These are phyloP conservation scores for Geothlypis trichas DNA, from an alignment of 2,113 vertebrate genomes.

Conservation along the genomic window DNA sequence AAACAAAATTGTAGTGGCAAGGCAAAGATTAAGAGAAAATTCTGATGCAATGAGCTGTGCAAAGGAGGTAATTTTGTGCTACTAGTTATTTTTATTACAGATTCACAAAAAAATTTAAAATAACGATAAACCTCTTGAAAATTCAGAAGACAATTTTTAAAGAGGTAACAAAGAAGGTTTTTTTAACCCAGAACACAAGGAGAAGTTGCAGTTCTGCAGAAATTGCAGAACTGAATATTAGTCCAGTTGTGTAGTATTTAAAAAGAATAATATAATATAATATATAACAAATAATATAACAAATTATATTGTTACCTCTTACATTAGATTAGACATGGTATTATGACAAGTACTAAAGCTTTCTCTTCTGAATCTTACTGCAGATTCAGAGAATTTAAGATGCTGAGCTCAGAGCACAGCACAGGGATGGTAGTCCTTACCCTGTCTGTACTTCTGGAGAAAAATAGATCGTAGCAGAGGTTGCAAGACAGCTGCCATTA, in stretches of 20 bases:
- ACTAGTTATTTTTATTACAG: neutral
- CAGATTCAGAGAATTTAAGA: neutral
- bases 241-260: neutral
- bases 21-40: conserved; percentile 25
- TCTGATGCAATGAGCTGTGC: neutral
- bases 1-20: conserved; percentile 13
- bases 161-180: neutral
- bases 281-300: neutral
- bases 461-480: neutral
- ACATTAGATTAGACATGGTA: neutral
- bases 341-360: neutral
- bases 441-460: neutral
- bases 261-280: neutral
- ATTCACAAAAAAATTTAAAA: neutral
- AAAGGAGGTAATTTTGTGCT: neutral
- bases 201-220: neutral
- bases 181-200: neutral
- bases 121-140: neutral
- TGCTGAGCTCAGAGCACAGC: neutral
- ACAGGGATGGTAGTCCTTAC: neutral
- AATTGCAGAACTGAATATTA: neutral
- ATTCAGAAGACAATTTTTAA: neutral
- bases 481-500: neutral
- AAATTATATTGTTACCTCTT: neutral
- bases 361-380: neutral